A percentile compares a stretch with the other conserved stretches of the same genome.
phyloP scores from a whole-genome alignment of 2,888 invertebrate genomes.

The Macropis europaea region DNA sequence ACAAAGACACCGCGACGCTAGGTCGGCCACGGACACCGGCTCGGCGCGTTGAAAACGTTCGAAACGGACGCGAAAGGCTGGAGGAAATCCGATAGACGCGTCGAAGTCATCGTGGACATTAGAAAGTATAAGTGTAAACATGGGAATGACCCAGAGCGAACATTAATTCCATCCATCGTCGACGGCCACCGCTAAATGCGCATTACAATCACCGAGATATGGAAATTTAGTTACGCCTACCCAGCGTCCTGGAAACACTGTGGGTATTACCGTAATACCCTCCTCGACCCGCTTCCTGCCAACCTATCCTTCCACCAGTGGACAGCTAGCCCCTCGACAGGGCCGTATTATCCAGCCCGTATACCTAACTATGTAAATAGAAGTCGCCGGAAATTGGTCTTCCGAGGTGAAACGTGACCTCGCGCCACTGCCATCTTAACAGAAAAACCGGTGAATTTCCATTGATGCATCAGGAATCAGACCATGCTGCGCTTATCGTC shows the following conservation, averaged over 20 bases:
- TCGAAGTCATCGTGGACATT: conserved; percentile 39
- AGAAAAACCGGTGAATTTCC: conserved; percentile 36
- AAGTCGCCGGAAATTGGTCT: conserved; percentile 77
- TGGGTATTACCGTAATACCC: conserved; percentile 47
- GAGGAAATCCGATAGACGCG: no score
- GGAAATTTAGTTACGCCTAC: conserved; percentile 73
- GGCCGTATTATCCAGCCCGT: conserved; percentile 71
- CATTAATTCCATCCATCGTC: conserved; percentile 68
- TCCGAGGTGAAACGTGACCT: conserved; percentile 68
- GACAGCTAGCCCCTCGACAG: conserved; percentile 52
- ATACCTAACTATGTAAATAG: conserved; percentile 78
- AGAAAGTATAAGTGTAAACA: conserved; percentile 70
- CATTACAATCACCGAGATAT: conserved; percentile 77
- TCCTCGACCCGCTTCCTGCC: conserved; percentile 50
- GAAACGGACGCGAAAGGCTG: neutral
- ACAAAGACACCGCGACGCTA: no score
- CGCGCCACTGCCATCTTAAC: conserved; percentile 33
- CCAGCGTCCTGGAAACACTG: conserved; percentile 51
- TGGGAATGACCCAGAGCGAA: conserved; percentile 48
- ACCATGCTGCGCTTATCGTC: neutral
- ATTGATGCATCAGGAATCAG: conserved; percentile 6
- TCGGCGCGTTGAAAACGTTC: no score
- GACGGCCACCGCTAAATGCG: conserved; percentile 73
- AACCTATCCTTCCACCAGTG: conserved; percentile 45
- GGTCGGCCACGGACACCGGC: no score